These are phyloP conservation scores for Drosophila formosana DNA, from an alignment of 2,888 invertebrate species.

Conservation along the genomic window DNA sequence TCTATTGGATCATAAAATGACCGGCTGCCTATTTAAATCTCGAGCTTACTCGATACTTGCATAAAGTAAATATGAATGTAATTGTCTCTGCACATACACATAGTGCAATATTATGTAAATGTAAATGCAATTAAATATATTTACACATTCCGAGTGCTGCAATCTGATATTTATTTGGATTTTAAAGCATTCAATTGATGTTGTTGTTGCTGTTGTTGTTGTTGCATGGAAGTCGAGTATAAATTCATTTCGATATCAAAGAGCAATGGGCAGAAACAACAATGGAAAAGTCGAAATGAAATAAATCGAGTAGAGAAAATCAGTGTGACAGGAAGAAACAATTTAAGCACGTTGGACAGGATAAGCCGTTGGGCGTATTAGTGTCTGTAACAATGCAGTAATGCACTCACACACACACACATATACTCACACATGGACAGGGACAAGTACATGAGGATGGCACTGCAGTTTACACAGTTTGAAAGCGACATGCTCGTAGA, in stretches of 20 bases:
- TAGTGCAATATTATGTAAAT: conserved; percentile 33
- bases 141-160: conserved; percentile 48
- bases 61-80: conserved; percentile 20
- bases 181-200: conserved; percentile 43
- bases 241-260: conserved; percentile 56
- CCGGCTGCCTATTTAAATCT: background rate
- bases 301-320: conserved; percentile 76
- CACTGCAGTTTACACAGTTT: conserved; percentile 69
- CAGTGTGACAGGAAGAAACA: conserved; percentile 79
- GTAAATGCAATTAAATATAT: conserved; percentile 71
- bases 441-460: conserved; percentile 17
- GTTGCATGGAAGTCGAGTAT: conserved; percentile 27
- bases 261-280: conserved; percentile 31
- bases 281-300: conserved; percentile 62
- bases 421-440: background rate
- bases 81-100: conserved; percentile 14
- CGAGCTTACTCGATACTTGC: background rate
- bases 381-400: conserved; percentile 75
- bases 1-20: background rate
- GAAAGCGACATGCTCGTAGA: conserved; percentile 70
- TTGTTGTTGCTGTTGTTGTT: conserved; percentile 33
- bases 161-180: conserved; percentile 64
- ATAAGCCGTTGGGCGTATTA: conserved; percentile 69
- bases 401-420: conserved; percentile 42
- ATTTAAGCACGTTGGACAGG: conserved; percentile 79